A percentile compares a stretch with the other conserved stretches of the same genome.
phyloP scores from a whole-genome alignment of 2,888 invertebrate species.

The Elegia similella region DNA sequence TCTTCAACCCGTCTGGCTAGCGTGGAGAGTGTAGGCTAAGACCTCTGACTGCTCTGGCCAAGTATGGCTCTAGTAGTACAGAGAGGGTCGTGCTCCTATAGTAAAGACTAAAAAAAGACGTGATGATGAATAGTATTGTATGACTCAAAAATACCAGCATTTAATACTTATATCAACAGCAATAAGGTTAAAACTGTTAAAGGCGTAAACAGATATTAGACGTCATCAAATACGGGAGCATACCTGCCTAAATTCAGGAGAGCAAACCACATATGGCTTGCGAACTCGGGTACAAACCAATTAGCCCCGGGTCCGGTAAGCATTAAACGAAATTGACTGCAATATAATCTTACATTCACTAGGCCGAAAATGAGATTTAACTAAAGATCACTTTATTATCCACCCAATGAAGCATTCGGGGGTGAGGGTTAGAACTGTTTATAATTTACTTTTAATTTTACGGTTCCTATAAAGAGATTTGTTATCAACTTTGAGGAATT shows the following conservation, averaged over 20 bases:
- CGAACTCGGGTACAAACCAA: conserved; percentile 59
- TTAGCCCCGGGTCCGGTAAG: conserved; percentile 51
- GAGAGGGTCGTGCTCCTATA: no score
- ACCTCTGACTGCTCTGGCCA: no score
- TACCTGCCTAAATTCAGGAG: conserved; percentile 10
- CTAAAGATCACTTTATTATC: conserved; percentile 35
- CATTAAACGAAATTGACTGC: conserved; percentile 66
- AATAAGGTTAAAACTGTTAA: not conserved
- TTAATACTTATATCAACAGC: no score
- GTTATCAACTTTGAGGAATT: not conserved
- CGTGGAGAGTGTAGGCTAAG: no score
- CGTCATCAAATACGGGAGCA: not conserved
- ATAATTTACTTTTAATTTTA: conserved; percentile 8
- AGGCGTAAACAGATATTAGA: not conserved
- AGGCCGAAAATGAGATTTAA: conserved; percentile 46
- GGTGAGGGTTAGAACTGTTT: conserved; percentile 9
- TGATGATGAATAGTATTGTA: no score
- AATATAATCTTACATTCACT: conserved; percentile 58
- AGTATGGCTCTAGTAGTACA: no score
- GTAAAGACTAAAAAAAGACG: no score
- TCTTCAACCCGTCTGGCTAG: no score
- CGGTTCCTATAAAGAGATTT: conserved; percentile 17
- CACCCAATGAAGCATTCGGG: conserved; percentile 17
- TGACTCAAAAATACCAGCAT: no score
- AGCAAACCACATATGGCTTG: conserved; percentile 45